These are phyloP conservation scores for Palythoa grandis DNA, from an alignment of 92 coral and sea anemone species.

Conservation along the genomic window DNA sequence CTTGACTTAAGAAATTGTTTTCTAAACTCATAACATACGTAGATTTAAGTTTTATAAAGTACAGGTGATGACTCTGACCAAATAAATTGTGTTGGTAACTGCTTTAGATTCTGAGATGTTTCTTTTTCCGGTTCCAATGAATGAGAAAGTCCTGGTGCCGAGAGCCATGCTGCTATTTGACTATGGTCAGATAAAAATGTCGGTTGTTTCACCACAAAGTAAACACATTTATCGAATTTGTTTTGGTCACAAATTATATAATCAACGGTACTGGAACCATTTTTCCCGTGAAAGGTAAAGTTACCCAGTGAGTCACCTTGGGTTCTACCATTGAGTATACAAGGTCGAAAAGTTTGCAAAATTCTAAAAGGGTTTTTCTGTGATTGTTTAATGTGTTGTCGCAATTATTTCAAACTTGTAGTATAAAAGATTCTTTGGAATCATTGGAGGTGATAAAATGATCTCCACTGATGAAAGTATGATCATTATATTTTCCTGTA, in stretches of 20 bases:
- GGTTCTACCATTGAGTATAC: slow-evolving; percentile 58
- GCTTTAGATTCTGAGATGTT: not conserved
- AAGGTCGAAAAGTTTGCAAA: slow-evolving; percentile 53
- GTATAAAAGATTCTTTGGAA: not conserved
- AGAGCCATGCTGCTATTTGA: slow-evolving; percentile 21
- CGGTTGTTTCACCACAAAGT: slow-evolving; percentile 43
- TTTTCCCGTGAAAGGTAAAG: slow-evolving; percentile 46
- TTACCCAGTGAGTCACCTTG: slow-evolving; percentile 55
- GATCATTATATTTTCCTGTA: slow-evolving; percentile 33
- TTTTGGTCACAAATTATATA: slow-evolving; percentile 38
- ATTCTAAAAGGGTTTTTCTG: slow-evolving; percentile 54
- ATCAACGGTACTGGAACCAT: slow-evolving; percentile 40
- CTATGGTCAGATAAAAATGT: not conserved
- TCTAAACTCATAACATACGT: not conserved
- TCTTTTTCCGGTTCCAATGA: not conserved
- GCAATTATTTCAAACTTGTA: slow-evolving; percentile 32
- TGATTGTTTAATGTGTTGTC: slow-evolving; percentile 49
- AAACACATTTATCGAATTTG: slow-evolving; percentile 3
- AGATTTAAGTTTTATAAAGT: slow-evolving; percentile 24
- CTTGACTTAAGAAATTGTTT: not conserved
- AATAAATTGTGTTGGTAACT: not conserved
- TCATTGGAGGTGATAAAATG: slow-evolving; percentile 12
- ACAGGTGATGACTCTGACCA: slow-evolving; percentile 4
- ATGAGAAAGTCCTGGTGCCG: not conserved
- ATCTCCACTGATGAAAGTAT: slow-evolving; percentile 2